A percentile compares a stretch with the other conserved stretches of the same genome.
phyloP scores from a whole-genome alignment of 2,888 invertebrate species.

The Chouioia cunea region DNA sequence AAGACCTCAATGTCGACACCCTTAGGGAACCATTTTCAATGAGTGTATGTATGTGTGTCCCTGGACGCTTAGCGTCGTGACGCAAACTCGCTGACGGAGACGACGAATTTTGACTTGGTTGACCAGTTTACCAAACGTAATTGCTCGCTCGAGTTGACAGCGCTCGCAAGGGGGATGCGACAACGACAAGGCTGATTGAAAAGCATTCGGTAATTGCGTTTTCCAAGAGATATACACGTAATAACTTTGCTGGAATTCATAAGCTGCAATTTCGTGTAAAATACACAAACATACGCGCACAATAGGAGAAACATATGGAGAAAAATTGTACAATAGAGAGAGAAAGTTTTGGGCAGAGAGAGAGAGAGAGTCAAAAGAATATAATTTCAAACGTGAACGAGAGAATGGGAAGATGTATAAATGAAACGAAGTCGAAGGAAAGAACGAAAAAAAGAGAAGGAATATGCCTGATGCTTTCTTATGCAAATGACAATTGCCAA shows the following conservation, averaged over 20 bases:
- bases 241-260: no score
- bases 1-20: no score
- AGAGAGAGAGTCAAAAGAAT: not conserved
- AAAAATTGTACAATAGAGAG: not conserved
- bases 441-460: not conserved
- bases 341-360: not conserved
- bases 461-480: constrained; percentile 14
- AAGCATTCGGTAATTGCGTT: not conserved
- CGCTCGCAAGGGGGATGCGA: no score
- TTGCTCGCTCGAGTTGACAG: constrained; percentile 16
- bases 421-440: not conserved
- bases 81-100: not conserved
- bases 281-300: no score
- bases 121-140: constrained; percentile 22
- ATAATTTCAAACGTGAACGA: not conserved
- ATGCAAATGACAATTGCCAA: constrained; percentile 18
- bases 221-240: no score
- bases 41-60: no score
- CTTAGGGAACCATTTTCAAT: no score
- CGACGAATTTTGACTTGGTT: constrained; percentile 10
- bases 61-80: not conserved
- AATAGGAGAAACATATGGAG: not conserved
- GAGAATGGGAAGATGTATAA: not conserved
- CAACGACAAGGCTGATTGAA: constrained; percentile 1
- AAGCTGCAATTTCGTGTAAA: no score